Percentiles rank a stretch among this genome's conserved stretches.
Evolutionary conservation across 2,113 vertebrate genomes (phyloP).

Genomic region (Syngnathoides biaculeatus): DNA sequence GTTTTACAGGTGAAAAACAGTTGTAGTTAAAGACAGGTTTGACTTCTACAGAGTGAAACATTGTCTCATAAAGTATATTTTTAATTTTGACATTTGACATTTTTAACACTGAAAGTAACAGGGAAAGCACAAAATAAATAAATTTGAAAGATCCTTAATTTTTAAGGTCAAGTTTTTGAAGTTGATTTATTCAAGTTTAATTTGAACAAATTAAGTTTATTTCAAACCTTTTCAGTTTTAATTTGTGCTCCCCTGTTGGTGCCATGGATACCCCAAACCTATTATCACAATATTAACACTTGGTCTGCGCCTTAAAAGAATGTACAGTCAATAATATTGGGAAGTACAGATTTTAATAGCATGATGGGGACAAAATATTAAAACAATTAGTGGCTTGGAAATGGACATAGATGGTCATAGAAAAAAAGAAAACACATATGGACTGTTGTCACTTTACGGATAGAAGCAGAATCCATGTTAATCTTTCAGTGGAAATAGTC

Average conservation of each 20-base stretch:
- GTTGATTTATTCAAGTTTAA: too few species aligned
- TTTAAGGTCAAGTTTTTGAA: too few species aligned
- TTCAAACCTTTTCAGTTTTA: background rate
- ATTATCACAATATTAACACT: too few species aligned
- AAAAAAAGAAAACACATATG: background rate
- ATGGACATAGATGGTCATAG: too few species aligned
- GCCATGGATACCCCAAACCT: background rate
- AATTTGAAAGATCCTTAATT: background rate
- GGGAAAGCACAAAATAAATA: background rate
- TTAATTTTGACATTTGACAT: background rate
- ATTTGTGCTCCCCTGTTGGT: background rate
- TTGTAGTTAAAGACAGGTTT: background rate
- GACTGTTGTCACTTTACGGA: background rate
- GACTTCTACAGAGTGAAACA: background rate
- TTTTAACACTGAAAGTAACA: background rate
- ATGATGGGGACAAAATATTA: too few species aligned
- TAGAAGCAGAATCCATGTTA: slow-evolving; percentile 23
- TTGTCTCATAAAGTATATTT: background rate
- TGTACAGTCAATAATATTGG: background rate
- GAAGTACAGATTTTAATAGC: background rate
- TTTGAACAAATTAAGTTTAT: too few species aligned
- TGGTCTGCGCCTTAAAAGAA: background rate
- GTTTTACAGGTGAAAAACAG: background rate
- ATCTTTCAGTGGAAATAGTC: slow-evolving; percentile 11
- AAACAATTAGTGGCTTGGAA: too few species aligned